These are phyloP conservation scores for Orthosia incerta DNA, from an alignment of 2,888 invertebrate species.

Conservation along the genomic window DNA sequence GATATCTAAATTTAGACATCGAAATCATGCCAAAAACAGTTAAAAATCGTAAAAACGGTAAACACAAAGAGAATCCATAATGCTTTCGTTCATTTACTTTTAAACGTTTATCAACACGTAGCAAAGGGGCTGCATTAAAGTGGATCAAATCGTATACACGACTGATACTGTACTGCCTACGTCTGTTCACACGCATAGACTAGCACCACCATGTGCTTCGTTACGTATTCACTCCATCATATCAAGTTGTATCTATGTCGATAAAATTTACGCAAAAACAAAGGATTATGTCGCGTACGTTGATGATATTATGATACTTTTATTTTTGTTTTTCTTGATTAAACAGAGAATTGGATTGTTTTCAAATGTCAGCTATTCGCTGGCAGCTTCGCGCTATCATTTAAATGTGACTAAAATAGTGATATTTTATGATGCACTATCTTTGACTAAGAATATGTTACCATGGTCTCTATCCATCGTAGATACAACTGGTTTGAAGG, in stretches of 20 bases:
- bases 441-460: background rate
- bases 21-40: constrained; percentile 22
- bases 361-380: constrained; percentile 32
- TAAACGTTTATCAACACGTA: constrained; percentile 44
- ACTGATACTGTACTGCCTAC: constrained; percentile 39
- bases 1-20: constrained; percentile 26
- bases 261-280: constrained; percentile 64
- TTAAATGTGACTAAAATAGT: constrained; percentile 25
- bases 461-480: background rate
- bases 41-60: constrained; percentile 43
- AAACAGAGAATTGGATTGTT: constrained; percentile 42
- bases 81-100: constrained; percentile 43
- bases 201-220: constrained; percentile 32
- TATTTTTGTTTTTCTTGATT: constrained; percentile 32
- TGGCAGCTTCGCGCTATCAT: constrained; percentile 39
- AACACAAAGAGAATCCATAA: constrained; percentile 44
- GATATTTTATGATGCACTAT: constrained; percentile 7
- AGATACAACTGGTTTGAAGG: background rate
- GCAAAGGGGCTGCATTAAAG: constrained; percentile 52
- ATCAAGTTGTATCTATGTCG: constrained; percentile 49
- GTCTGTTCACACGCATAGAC: constrained; percentile 20
- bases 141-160: constrained; percentile 54
- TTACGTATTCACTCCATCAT: constrained; percentile 39
- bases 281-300: constrained; percentile 48
- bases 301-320: constrained; percentile 36